Evolutionary conservation across 2,113 vertebrate genomes (phyloP).

Genomic region (Taurulus bubalis): DNA sequence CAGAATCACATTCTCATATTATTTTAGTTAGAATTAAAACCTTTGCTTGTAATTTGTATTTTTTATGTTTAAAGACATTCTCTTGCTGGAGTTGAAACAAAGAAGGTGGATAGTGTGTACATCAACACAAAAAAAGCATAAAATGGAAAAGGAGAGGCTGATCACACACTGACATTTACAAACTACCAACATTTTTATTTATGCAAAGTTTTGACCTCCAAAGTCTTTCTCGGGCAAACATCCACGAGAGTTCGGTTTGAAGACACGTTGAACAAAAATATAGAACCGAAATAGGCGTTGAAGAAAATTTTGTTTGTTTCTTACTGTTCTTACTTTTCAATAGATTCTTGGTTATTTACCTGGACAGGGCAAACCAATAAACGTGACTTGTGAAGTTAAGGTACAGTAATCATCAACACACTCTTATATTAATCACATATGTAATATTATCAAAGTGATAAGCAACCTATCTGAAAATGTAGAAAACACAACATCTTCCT

Average conservation of each 20-base stretch:
- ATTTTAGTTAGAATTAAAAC: background rate
- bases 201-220: background rate
- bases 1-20: background rate
- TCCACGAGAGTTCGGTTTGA: background rate
- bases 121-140: background rate
- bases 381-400: conserved; percentile 90
- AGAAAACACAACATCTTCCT: background rate
- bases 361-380: conserved; percentile 89
- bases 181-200: background rate
- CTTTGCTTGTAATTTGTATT: background rate
- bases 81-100: background rate
- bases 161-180: background rate
- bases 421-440: too few relatives aligned
- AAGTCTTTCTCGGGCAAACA: background rate
- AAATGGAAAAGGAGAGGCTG: background rate
- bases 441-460: background rate
- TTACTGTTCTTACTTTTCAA: conserved; percentile 34
- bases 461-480: background rate
- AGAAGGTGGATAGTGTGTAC: background rate
- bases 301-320: background rate
- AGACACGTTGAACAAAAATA: background rate
- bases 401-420: conserved; percentile 74
- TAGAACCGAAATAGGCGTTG: background rate
- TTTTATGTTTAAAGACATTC: background rate
- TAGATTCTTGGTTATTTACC: conserved; percentile 95